Evolutionary conservation across 2,113 vertebrate species (phyloP).

Genomic region (Crotalus viridis): DNA sequence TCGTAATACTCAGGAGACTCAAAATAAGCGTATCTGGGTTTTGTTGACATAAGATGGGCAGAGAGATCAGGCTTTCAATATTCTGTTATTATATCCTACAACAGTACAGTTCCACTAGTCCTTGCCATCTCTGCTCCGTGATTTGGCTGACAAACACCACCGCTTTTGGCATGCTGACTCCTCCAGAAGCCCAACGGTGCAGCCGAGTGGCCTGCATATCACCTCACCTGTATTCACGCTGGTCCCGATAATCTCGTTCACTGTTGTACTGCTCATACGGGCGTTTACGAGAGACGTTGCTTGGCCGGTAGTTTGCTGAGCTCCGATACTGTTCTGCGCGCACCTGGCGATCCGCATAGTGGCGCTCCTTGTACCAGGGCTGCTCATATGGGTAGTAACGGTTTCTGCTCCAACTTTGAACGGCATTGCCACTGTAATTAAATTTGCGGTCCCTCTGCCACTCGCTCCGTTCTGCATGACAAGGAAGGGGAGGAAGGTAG

Average conservation of each 20-base stretch:
- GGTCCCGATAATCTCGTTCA: constrained; percentile 89
- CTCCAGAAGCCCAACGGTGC: neutral
- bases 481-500: neutral
- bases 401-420: constrained; percentile 87
- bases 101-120: neutral
- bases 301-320: constrained; percentile 86
- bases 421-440: constrained; percentile 82
- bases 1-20: neutral
- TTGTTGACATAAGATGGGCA: neutral
- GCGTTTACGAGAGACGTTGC: constrained; percentile 85
- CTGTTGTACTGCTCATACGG: constrained; percentile 91
- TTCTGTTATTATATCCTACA: neutral
- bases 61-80: neutral
- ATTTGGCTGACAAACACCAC: neutral
- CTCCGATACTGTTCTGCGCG: constrained; percentile 86
- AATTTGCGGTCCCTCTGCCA: constrained; percentile 96
- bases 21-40: neutral
- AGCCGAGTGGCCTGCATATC: neutral
- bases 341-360: constrained; percentile 84
- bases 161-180: neutral
- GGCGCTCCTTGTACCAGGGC: constrained; percentile 94
- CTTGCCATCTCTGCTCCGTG: neutral
- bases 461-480: constrained; percentile 83
- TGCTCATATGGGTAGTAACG: constrained; percentile 89
- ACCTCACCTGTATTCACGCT: constrained; percentile 88